Evolutionary conservation across 2,888 invertebrate genomes (phyloP).

Genomic region (Neelides folsomi): DNA sequence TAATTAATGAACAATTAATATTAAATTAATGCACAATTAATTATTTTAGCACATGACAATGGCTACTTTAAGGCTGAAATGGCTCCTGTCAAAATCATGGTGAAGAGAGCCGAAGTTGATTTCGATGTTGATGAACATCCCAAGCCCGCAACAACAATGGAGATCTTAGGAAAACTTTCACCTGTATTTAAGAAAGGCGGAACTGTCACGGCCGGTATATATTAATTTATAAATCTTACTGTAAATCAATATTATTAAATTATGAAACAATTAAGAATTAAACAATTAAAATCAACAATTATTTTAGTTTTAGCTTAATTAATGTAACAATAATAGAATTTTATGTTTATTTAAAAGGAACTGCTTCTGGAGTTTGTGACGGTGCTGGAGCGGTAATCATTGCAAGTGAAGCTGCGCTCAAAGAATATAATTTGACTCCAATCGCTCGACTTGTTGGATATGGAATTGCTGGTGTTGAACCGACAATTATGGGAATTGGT

Average conservation of each 20-base stretch:
- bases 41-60: conserved; percentile 59
- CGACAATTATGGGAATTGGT: conserved; percentile 78
- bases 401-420: conserved; percentile 79
- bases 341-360: no score
- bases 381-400: conserved; percentile 88
- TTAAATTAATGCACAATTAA: background rate
- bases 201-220: conserved; percentile 80
- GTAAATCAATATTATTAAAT: no score
- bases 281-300: no score
- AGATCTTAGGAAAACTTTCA: conserved; percentile 68
- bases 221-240: no score
- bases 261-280: no score
- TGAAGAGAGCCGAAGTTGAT: conserved; percentile 66
- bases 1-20: background rate
- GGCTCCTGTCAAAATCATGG: conserved; percentile 65
- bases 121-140: conserved; percentile 87
- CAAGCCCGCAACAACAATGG: conserved; percentile 71
- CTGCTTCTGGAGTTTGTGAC: conserved; percentile 65
- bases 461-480: conserved; percentile 88
- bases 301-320: no score
- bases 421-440: conserved; percentile 66
- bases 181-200: conserved; percentile 90
- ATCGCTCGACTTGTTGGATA: conserved; percentile 83
- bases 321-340: background rate
- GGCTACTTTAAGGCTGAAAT: conserved; percentile 86